Base-by-base conservation (phyloP, 2,888 invertebrate species). In the Polydrusus cervinus region DNA sequence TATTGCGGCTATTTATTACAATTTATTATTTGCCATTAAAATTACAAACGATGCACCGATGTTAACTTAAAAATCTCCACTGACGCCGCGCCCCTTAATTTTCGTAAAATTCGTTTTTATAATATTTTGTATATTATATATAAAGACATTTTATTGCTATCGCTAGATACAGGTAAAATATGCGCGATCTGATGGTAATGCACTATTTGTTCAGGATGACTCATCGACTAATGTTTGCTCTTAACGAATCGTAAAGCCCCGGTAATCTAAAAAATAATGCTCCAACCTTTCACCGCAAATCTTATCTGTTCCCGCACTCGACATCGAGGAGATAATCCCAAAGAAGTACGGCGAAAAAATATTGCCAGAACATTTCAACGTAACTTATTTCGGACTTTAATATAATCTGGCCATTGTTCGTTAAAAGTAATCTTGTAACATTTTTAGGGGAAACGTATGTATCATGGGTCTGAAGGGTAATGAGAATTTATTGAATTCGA, bases 401-500 rank as follows among this genome's bases (percentile, higher is more conserved):
- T 51, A 61, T 74, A 68, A 74, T 74, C 74, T 34, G 30, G 13
- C 49, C 55, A 68, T 74, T 74, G 68, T 74, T 38, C 68, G 47
- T 25, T 18, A 51, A 43, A 68, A 49, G 61, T 74, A 74, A 74
- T 74, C 45, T 68, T 68, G n/a, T 40, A 47, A 34, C 74, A 25
- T 64, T 74, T 68, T 68, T 68, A 53, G 68, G 65, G 62, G 68
- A 57, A 66, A 55, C 67, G 68, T 64, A 68, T 62, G 74, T 43
- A 47, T 47, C 45, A 30, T 20, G 43, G 14, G 68, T 34, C 43
- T 47, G 30, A 34, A 16, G 74, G 70, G 70, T 74, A 74, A 74
- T 70, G 74, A 70, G 70, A 70, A 74, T 74, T 74, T 74, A 74
- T 74, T 70, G 74, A 65, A 47, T 55, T 55, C 69, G 53, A 74